phyloP scores from a whole-genome alignment of 2,888 invertebrate genomes.

The Acronicta alni region DNA sequence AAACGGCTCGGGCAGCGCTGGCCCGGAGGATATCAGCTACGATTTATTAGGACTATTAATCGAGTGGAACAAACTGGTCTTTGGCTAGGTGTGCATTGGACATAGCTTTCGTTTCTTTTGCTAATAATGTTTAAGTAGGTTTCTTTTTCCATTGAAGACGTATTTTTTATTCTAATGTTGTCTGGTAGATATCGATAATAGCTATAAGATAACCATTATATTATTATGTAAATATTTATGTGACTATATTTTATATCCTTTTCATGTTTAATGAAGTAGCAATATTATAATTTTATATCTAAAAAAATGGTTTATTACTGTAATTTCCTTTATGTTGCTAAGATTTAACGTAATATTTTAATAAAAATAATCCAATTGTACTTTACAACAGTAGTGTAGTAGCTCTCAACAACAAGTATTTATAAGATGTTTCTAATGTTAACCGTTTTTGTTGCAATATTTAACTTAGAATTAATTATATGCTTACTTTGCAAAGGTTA shows the following conservation, averaged over 20 bases:
- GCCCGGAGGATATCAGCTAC: slow-evolving; percentile 56
- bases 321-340: no score
- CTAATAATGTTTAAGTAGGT: slow-evolving; percentile 36
- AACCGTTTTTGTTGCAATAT: not conserved
- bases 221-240: no score
- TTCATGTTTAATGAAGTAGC: no score
- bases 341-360: no score
- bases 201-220: no score
- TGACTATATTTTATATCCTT: no score
- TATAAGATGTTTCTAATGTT: not conserved
- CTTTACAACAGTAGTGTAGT: not conserved
- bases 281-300: no score
- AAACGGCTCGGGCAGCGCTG: slow-evolving; percentile 52
- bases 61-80: slow-evolving; percentile 66
- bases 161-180: no score
- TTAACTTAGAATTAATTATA: not conserved
- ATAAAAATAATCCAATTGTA: not conserved
- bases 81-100: slow-evolving; percentile 51
- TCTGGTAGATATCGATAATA: no score
- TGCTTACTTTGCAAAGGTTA: not conserved
- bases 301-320: no score
- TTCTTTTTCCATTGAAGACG: slow-evolving; percentile 18
- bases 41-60: slow-evolving; percentile 73
- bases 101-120: slow-evolving; percentile 29
- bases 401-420: not conserved